Conservation (phyloP, 2,888 invertebrate species). For the Netelia melanura region DNA sequence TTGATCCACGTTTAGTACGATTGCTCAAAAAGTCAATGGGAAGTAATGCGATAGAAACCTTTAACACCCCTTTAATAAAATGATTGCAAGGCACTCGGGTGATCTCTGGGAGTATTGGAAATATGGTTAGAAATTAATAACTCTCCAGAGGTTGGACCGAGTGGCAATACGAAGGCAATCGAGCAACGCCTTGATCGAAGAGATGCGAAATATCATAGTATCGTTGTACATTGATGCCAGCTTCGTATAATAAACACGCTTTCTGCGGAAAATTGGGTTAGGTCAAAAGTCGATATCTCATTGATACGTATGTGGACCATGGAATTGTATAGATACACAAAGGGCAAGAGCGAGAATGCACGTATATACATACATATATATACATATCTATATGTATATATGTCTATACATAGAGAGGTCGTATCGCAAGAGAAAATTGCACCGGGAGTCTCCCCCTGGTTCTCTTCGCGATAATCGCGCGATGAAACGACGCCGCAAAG, state of each 20-base stretch:
- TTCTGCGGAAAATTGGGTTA: conserved; percentile 66
- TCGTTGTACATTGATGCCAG: conserved; percentile 19
- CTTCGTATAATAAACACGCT: conserved; percentile 23
- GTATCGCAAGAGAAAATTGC: conserved; percentile 49
- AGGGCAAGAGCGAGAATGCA: conserved; percentile 5
- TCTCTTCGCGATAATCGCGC: conserved; percentile 65
- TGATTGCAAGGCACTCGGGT: conserved; percentile 30
- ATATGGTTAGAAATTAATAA: conserved; percentile 53
- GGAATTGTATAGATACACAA: conserved; percentile 35
- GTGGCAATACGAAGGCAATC: conserved; percentile 19
- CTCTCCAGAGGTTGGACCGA: conserved; percentile 10
- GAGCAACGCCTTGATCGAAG: conserved; percentile 42
- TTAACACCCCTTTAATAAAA: conserved; percentile 10
- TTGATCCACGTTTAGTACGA: background rate
- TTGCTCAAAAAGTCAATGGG: background rate
- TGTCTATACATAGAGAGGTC: background rate
- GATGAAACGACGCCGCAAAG: conserved; percentile 70
- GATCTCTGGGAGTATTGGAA: conserved; percentile 23
- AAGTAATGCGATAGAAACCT: background rate
- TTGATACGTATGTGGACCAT: conserved; percentile 25
- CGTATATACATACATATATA: background rate
- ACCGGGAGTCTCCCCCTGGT: conserved; percentile 20
- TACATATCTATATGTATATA: background rate
- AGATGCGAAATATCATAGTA: conserved; percentile 37
- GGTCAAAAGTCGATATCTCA: conserved; percentile 49